Evolutionary conservation across 2,888 invertebrate genomes (phyloP).

Genomic region (Heteropelma amictum): DNA sequence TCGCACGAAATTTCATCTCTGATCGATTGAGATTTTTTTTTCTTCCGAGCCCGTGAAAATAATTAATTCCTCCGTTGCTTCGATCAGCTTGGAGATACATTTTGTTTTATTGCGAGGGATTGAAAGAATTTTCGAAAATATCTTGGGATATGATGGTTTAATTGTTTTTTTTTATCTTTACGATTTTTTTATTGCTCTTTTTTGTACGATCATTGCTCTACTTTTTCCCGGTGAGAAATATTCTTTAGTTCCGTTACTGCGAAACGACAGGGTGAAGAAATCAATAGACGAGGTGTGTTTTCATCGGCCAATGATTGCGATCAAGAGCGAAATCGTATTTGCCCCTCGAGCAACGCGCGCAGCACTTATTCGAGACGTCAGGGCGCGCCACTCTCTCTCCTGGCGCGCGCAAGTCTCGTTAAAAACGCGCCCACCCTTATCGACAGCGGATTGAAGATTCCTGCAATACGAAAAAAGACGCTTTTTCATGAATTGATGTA

Average conservation of each 20-base stretch:
- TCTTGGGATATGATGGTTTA: no score
- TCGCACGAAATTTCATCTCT: not conserved
- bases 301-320: not conserved
- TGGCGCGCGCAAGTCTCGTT: not conserved
- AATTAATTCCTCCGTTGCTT: not conserved
- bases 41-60: no score
- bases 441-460: no score
- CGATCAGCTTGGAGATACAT: not conserved
- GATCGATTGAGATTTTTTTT: no score
- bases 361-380: conserved; percentile 6
- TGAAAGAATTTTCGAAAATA: not conserved
- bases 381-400: not conserved
- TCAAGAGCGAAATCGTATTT: conserved; percentile 48
- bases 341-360: conserved; percentile 37
- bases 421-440: conserved; percentile 33
- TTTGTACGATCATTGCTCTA: no score
- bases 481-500: no score
- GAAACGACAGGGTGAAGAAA: conserved; percentile 35
- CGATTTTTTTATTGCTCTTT: not conserved
- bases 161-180: not conserved
- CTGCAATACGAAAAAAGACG: no score
- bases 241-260: conserved; percentile 40
- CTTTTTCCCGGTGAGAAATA: no score
- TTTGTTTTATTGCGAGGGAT: no score
- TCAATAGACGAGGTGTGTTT: conserved; percentile 38